A percentile compares a stretch with the other conserved stretches of the same genome.
These are phyloP conservation scores for Drosophila sp. DNA, from an alignment of 1,140 invertebrate species.

Conservation along the genomic window DNA sequence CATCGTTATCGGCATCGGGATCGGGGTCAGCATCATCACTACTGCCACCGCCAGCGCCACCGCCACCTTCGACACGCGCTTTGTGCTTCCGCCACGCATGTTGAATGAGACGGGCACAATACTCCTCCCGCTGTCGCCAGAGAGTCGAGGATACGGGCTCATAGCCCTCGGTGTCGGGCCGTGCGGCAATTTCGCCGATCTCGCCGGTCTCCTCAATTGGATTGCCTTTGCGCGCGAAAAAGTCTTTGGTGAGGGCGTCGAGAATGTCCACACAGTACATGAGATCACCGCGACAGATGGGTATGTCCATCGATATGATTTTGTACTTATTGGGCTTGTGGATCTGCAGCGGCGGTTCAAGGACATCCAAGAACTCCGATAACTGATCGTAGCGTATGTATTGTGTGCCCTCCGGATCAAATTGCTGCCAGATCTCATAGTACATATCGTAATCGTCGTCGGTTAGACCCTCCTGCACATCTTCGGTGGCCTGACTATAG, in stretches of 20 bases:
- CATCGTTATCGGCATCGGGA: slow-evolving; percentile 8
- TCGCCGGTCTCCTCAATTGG: slow-evolving; percentile 95
- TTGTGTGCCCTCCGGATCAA: slow-evolving; percentile 98
- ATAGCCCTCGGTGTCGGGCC: slow-evolving; percentile 94
- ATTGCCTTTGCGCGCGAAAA: slow-evolving; percentile 97
- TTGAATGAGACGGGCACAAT: slow-evolving; percentile 97
- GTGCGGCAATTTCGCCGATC: slow-evolving; percentile 90
- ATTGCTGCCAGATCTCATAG: slow-evolving; percentile 99
- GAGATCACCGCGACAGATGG: slow-evolving; percentile 98
- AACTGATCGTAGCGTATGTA: slow-evolving; percentile 97
- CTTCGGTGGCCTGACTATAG: slow-evolving; percentile 98
- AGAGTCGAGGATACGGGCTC: slow-evolving; percentile 96
- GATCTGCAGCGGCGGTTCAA: slow-evolving; percentile 97
- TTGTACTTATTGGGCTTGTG: slow-evolving; percentile 99
- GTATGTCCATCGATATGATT: slow-evolving; percentile 99
- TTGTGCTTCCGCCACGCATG: slow-evolving; percentile 96
- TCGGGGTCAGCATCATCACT: slow-evolving; percentile 29
- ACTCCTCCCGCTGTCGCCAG: slow-evolving; percentile 97
- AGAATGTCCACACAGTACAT: slow-evolving; percentile 99
- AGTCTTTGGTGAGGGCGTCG: slow-evolving; percentile 97
- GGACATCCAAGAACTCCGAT: slow-evolving; percentile 96
- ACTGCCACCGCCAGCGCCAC: slow-evolving; percentile 84
- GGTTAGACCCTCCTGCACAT: slow-evolving; percentile 98
- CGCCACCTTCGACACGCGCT: slow-evolving; percentile 87
- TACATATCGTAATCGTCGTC: slow-evolving; percentile 99